Evolutionary conservation across 2,113 vertebrate genomes (phyloP).

Genomic region (Herpailurus yagouaroundi): DNA sequence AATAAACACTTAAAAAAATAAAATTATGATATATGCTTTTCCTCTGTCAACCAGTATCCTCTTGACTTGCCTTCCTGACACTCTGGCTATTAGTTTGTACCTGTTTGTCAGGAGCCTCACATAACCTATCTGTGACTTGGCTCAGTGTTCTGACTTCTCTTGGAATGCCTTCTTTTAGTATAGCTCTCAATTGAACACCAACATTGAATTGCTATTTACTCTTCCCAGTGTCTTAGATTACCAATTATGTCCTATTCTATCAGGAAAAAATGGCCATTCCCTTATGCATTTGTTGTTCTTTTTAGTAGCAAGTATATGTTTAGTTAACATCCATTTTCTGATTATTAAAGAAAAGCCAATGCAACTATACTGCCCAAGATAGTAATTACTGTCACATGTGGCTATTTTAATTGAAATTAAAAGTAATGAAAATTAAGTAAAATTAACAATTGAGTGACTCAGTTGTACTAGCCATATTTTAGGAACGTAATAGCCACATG

Average conservation of each 20-base stretch:
- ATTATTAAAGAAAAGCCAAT: neutral
- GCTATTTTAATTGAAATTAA: neutral
- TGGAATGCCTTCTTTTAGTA: neutral
- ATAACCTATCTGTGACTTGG: neutral
- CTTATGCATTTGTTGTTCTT: constrained; percentile 28
- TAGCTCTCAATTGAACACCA: neutral
- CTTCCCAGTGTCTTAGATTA: neutral
- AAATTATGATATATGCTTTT: neutral
- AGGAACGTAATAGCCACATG: neutral
- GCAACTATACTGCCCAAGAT: neutral
- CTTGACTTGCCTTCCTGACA: neutral
- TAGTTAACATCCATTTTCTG: constrained; percentile 38
- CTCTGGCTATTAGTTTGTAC: neutral
- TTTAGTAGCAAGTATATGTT: neutral
- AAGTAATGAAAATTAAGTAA: neutral
- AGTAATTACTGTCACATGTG: neutral
- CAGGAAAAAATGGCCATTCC: neutral
- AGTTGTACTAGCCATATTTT: neutral
- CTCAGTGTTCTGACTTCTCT: neutral
- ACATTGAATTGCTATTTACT: neutral
- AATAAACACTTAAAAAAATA: too few relatives aligned
- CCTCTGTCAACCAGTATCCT: neutral
- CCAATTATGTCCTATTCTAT: neutral
- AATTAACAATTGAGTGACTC: neutral
- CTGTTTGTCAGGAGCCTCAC: neutral